These are phyloP conservation scores for Smittia aterrima DNA, from an alignment of 2,888 invertebrate genomes.

Conservation along the genomic window DNA sequence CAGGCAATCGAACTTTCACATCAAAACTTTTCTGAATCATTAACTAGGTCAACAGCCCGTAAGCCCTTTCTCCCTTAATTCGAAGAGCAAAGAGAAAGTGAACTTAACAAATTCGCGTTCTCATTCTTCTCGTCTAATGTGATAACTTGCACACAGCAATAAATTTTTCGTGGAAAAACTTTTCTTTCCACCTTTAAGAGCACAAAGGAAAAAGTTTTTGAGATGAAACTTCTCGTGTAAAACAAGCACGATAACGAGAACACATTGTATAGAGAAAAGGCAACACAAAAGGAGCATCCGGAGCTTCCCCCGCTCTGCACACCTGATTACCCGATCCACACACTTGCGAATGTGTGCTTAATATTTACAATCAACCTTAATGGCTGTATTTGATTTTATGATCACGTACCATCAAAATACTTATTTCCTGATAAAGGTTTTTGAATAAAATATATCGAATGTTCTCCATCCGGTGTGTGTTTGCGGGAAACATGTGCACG, in stretches of 20 bases:
- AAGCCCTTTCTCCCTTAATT: no score
- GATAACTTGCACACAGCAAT: not conserved
- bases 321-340: not conserved
- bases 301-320: not conserved
- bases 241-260: constrained; percentile 3
- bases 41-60: no score
- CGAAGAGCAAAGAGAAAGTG: no score
- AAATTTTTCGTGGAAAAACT: not conserved
- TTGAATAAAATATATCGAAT: constrained; percentile 4
- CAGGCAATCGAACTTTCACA: no score
- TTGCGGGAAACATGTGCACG: not conserved
- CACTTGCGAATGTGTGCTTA: not conserved
- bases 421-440: constrained; percentile 14
- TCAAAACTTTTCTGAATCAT: no score
- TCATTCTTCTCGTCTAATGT: no score
- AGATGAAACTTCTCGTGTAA: constrained; percentile 3
- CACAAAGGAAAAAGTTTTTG: not conserved
- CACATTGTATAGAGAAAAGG: not conserved
- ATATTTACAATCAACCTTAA: constrained; percentile 21
- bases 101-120: no score
- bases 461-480: not conserved
- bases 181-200: not conserved
- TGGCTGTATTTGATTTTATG: constrained; percentile 24
- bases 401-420: constrained; percentile 22
- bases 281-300: not conserved